Conservation (phyloP, 2,797 vertebrate species). For the Eulemur mongoz region DNA sequence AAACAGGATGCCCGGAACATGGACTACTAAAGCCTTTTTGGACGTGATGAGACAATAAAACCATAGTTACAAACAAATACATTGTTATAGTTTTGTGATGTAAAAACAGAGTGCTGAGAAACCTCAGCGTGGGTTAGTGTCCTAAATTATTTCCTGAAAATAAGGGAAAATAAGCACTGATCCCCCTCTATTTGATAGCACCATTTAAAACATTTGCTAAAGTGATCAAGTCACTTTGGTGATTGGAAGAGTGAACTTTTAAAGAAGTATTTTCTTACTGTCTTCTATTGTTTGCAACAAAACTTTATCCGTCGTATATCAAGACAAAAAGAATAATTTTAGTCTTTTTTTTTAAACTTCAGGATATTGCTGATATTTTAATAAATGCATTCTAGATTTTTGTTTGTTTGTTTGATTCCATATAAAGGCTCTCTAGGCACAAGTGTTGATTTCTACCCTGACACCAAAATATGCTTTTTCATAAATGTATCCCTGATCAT, state of each 20-base stretch:
- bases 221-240: neutral
- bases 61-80: neutral
- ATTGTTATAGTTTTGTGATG: neutral
- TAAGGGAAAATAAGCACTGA: neutral
- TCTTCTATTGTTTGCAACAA: neutral
- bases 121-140: neutral
- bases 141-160: slow-evolving; percentile 33
- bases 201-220: neutral
- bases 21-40: neutral
- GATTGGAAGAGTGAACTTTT: neutral
- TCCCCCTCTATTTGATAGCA: neutral
- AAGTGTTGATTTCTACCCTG: slow-evolving; percentile 26
- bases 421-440: neutral
- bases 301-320: neutral
- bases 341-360: neutral
- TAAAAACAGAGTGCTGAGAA: neutral
- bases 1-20: neutral
- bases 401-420: neutral
- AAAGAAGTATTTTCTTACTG: neutral
- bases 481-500: neutral
- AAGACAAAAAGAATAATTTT: neutral
- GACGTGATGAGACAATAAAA: neutral
- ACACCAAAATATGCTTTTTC: neutral
- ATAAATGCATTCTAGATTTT: neutral
- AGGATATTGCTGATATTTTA: neutral